Base-by-base conservation (phyloP, 2,888 invertebrate genomes). In the Leptopilina myrica region DNA sequence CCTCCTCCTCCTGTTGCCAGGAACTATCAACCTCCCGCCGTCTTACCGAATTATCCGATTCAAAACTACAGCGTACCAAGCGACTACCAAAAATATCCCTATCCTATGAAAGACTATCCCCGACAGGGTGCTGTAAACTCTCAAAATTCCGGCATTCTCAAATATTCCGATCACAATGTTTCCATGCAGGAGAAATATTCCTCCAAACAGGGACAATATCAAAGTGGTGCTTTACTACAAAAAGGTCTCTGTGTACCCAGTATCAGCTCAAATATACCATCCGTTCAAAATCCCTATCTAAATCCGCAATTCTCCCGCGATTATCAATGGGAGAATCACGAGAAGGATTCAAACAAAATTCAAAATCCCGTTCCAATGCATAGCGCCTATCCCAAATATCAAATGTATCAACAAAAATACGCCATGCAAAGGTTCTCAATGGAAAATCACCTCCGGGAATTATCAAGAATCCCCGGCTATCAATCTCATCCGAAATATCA, bases 401-500 rank as follows among this genome's bases (percentile, higher is more conserved):
- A 88, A 66, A 83, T 88, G 62, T 90, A 90, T 78, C 89, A 91
- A 26, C 89, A 89, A 59, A 91, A 91, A 76, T 87, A 88, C 49
- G 88, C 90, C 0, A 89, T 91, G 86, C 90, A 92, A 77, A 84
- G 89, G 75, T 88, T 84, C 64, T 87, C 88, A 3, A 75, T 91
- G 77, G 91, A 91, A 64, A 90, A 87, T 80, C 88, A 90, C 76
- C 81, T 92, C 15, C 84, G 88, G 12, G 89, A 91, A 15, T 84
- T 90, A 67, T 77, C 88, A 7, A 86, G 88, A 11, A 86, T 91
- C 33, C 90, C 90, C 1, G 91, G 91, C 0, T 91, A 91, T 73
- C 88, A 90, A 53, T 86, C 87, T 0, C 91, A 91, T 79, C 90
- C 90, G 0, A 90, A 90, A 66, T 92, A 91, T 80, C 91, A 91